Evolutionary conservation across 2,113 vertebrate genomes (phyloP), one percentile per base, ranked within the genome.

Genomic region (Cercopithecus mona): DNA sequence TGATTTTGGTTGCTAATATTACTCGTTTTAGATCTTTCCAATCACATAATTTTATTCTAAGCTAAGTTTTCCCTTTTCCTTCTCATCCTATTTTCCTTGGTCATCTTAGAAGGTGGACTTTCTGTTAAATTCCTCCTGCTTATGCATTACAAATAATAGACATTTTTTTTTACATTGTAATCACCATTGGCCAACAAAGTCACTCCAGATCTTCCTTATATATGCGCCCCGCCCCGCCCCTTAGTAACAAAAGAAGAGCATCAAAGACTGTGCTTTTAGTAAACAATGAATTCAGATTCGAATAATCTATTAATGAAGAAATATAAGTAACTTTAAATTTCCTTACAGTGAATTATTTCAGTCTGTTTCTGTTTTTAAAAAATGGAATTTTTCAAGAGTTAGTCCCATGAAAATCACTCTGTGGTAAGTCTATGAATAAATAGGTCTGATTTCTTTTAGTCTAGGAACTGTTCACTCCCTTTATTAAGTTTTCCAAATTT

Each of bases 1-100:
- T 89, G 50, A 96, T 90, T 87, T 92, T 64, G 66, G 66, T 86
- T 90, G n/a, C 57, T 87, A 61, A 94, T 93, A n/a, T 30, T 89
- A 76, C 38, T 90, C 14, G 23, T 73, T 93, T 84, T 96, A 90
- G 48, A 66, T 88, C 45, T 81, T 88, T 93, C 12, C 55, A 78
- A 27, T 68, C n/a, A 75, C 23, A 52, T 92, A 22, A 88, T 57
- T 94, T 92, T 76, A 72, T 72, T 80, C n/a, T 79, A 86, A 89
- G 9, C 27, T 40, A 84, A 64, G 2, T 38, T 89, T 57, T 68
- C 20, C 40, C 38, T 40, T 92, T 84, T 89, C 68, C 23, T 22
- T 59, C 66, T 97, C 35, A 45, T 55, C 11, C 1, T 91, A 6
- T 94, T 94, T 85, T 92, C 43, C n/a, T 48, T 59, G 30, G 27